Evolutionary conservation across 2,113 vertebrate species (phyloP).

Genomic region (Emydocephalus ijimae): DNA sequence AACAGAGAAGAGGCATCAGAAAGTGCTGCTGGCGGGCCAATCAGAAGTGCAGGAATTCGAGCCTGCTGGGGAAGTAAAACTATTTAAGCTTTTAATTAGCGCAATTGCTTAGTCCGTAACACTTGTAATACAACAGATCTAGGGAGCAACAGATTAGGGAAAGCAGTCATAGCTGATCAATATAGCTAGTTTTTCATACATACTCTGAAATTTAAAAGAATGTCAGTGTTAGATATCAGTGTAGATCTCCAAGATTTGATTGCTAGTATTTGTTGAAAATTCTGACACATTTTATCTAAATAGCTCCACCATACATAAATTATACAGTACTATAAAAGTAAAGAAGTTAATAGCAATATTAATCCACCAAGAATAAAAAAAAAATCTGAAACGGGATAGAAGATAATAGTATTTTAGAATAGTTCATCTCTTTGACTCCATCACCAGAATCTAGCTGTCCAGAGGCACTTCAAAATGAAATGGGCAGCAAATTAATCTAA

Average conservation of each 20-base stretch:
- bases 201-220: not conserved
- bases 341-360: not conserved
- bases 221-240: not conserved
- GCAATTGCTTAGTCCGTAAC: too few species aligned
- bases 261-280: not conserved
- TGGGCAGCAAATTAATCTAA: not conserved
- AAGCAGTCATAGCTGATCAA: not conserved
- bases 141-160: not conserved
- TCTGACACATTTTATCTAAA: not conserved
- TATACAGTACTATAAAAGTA: not conserved
- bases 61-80: too few species aligned
- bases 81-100: too few species aligned
- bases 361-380: not conserved
- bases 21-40: too few species aligned
- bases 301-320: not conserved
- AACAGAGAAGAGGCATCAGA: too few species aligned
- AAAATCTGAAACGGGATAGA: not conserved
- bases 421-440: not conserved
- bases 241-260: not conserved
- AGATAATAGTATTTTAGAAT: not conserved
- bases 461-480: not conserved
- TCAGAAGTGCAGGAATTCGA: too few species aligned
- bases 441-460: not conserved
- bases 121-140: not conserved
- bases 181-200: not conserved